These are phyloP conservation scores for Apostichopus japonicus DNA, from an alignment of 35 echinoderm and acorn worm genomes.

Conservation along the genomic window DNA sequence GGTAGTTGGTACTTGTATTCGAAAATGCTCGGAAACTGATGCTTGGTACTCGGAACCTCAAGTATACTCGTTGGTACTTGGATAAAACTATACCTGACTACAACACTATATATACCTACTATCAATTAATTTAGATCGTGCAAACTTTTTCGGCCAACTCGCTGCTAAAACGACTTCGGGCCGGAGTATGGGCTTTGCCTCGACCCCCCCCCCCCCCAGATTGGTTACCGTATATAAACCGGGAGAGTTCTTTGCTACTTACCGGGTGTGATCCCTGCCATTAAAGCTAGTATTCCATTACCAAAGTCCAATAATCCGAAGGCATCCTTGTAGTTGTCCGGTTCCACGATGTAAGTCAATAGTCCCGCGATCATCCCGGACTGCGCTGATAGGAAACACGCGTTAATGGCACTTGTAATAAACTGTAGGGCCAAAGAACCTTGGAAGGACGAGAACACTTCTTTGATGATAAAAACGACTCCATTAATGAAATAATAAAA, in stretches of 20 bases:
- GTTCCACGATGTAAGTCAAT: not conserved
- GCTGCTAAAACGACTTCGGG: too few species aligned
- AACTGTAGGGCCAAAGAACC: not conserved
- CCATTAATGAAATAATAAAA: conserved; percentile 19
- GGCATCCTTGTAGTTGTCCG: not conserved
- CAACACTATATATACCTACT: too few species aligned
- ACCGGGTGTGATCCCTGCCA: conserved; percentile 18
- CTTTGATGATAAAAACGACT: not conserved
- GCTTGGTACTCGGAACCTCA: too few species aligned
- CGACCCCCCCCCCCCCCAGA: too few species aligned
- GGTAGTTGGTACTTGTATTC: too few species aligned
- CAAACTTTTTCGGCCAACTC: too few species aligned
- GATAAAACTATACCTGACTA: too few species aligned
- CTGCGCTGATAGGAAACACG: conserved; percentile 13
- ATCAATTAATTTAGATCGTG: too few species aligned
- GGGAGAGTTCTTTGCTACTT: not conserved
- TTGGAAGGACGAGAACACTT: not conserved
- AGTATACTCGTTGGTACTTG: too few species aligned
- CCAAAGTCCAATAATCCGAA: conserved; percentile 25
- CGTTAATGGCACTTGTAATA: conserved; percentile 10
- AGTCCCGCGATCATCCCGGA: conserved; percentile 42
- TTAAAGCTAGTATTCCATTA: conserved; percentile 26
- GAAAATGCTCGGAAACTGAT: too few species aligned
- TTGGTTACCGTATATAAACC: too few species aligned
- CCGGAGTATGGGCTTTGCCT: too few species aligned